Conservation (phyloP, 2,113 vertebrate genomes). For the Arothron firmamentum region DNA sequence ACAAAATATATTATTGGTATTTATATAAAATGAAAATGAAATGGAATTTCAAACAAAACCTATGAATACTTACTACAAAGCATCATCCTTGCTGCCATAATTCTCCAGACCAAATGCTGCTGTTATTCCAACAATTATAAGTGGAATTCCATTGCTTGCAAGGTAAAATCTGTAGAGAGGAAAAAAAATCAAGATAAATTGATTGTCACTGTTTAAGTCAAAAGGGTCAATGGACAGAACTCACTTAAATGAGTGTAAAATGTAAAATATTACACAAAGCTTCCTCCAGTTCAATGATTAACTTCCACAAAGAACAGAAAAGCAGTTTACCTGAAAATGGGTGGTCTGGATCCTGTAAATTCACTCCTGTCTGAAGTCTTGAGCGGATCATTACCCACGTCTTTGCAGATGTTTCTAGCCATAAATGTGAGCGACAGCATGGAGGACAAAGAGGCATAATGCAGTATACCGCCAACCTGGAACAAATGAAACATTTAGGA, state of each 20-base stretch:
- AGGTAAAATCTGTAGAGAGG: constrained; percentile 85
- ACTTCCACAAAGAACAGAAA: no score
- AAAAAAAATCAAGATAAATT: neutral
- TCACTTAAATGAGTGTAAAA: neutral
- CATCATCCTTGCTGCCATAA: constrained; percentile 84
- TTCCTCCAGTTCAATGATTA: no score
- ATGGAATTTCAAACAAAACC: neutral
- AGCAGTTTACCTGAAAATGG: constrained; percentile 82
- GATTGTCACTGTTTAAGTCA: no score
- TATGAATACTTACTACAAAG: constrained; percentile 85
- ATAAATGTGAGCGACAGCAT: constrained; percentile 91
- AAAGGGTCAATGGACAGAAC: neutral
- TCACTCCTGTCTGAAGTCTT: constrained; percentile 71
- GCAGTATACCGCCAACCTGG: constrained; percentile 88
- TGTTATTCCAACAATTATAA: constrained; percentile 93
- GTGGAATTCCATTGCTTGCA: constrained; percentile 86
- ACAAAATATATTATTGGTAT: neutral
- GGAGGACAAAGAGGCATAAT: constrained; percentile 88
- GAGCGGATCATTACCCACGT: constrained; percentile 83
- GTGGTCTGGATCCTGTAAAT: constrained; percentile 72
- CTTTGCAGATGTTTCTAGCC: constrained; percentile 89
- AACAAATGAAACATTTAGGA: constrained; percentile 14
- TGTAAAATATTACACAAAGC: no score
- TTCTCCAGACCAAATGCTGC: constrained; percentile 89
- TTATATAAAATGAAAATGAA: neutral